Evolutionary conservation across 2,888 invertebrate genomes (phyloP), one percentile per base, ranked within the genome.

Genomic region (Caenorhabditis sp.): DNA sequence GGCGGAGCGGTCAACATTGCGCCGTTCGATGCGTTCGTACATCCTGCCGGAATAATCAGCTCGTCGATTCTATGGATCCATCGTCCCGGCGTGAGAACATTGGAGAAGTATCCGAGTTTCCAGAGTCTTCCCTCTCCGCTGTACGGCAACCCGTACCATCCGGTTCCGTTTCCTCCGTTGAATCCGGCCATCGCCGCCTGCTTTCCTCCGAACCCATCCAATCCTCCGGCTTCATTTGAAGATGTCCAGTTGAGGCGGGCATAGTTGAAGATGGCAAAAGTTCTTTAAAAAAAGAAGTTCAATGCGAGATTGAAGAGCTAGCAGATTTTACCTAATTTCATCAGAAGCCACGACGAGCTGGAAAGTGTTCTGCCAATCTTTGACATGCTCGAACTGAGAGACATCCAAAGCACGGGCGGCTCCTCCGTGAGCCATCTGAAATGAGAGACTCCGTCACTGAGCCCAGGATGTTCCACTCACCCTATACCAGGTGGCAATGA

Each of bases 241-340:
- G 94, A 93, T 11, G 94, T 94, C 96, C 96, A 97, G 87, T 93
- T 93, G 73, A 97, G 92, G 80, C 94, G 93, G 53, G 93, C 92
- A 89, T 97, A 98, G 91, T 97, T 98, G 90, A 95, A 96, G 59
- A 98, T 95, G 0, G 93, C 95, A 89, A 95, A 98, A 0, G 96
- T 95, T 50, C n/a, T n/a, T n/a, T n/a, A n/a, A n/a, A n/a, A n/a
- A n/a, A n/a, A n/a, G n/a, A n/a, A n/a, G n/a, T n/a, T n/a, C n/a
- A n/a, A n/a, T n/a, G n/a, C n/a, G n/a, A n/a, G n/a, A n/a, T n/a
- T n/a, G n/a, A n/a, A n/a, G n/a, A n/a, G n/a, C n/a, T n/a, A n/a
- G n/a, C n/a, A n/a, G n/a, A n/a, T n/a, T n/a, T n/a, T n/a, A n/a
- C n/a, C 82, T 59, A 2, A 95, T 94, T 91, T 95, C 95, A 89